Evolutionary conservation across 1,140 invertebrate species (phyloP), one percentile per base, ranked within the genome.

Genomic region (Caerostris darwini): DNA sequence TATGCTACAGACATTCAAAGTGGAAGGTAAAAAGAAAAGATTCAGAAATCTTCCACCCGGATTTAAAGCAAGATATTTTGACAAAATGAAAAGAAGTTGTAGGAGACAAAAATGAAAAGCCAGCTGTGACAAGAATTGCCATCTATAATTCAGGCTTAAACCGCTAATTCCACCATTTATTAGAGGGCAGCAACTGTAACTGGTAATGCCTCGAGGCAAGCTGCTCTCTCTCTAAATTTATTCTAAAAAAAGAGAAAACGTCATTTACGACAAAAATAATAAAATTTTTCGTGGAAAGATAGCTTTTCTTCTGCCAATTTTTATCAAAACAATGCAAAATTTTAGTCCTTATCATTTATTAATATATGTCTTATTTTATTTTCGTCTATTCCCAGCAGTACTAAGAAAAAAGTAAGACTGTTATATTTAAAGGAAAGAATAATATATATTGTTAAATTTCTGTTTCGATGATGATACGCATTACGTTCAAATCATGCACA

Each of bases 81-180:
- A 53, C 71, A 77, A 53, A 77, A 50, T 77, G 71, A 50, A 77
- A 77, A 77, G 34, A 50, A 77, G 71, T 67, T 67, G 61, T 67
- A 17, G 61, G 61, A 14, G 14, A 77, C 71, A 77, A 77, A 77
- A 77, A 77, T 77, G 71, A 77, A 77, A 77, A 50, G 71, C 83
- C 83, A 85, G 83, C 83, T 85, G 83, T 56, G 83, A 85, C 83
- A 85, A n/a, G 83, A 85, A 85, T 59, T 59, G 83, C 83, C 54
- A 56, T 56, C 83, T 85, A 85, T 85, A 85, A 85, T 85, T 85
- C 83, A 85, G 83, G 83, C 83, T 85, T 85, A 85, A 77, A 59
- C 83, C 83, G 83, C 83, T 85, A 85, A 85, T 85, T 85, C 83
- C 83, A 56, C 83, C 83, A 85, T 85, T 85, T 85, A 85, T 85